phyloP scores from a whole-genome alignment of 2,888 invertebrate genomes.

The Merodon equestris region DNA sequence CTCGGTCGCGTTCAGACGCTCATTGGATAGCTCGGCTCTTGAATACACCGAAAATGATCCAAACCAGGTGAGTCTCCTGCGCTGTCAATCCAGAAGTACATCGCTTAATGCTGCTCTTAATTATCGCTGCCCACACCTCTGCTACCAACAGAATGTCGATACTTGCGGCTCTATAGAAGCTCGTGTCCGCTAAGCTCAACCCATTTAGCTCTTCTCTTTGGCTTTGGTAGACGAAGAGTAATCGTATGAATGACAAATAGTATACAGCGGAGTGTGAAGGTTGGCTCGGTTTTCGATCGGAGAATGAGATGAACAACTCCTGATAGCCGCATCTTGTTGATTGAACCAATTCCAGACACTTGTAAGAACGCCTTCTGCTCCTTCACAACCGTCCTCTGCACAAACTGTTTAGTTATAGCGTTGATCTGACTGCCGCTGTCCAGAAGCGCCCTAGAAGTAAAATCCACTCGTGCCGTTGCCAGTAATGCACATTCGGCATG shows the following conservation, averaged over 20 bases:
- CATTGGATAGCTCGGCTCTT: too few relatives aligned
- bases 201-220: too few relatives aligned
- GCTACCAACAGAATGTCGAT: too few relatives aligned
- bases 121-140: too few relatives aligned
- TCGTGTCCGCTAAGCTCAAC: too few relatives aligned
- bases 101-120: too few relatives aligned
- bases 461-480: conserved; percentile 1
- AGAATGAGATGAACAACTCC: background rate
- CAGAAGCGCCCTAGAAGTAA: conserved; percentile 6
- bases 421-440: too few relatives aligned
- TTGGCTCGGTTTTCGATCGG: background rate
- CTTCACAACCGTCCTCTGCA: conserved; percentile 2
- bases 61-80: conserved; percentile 13
- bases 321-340: background rate
- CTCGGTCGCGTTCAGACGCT: too few relatives aligned
- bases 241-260: background rate
- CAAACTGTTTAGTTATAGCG: too few relatives aligned
- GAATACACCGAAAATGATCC: conserved; percentile 16
- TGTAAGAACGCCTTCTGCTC: background rate
- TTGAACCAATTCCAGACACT: conserved; percentile 7
- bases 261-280: conserved; percentile 1
- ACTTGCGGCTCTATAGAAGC: too few relatives aligned
- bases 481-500: too few relatives aligned
- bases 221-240: background rate
- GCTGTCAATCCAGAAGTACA: conserved; percentile 10